Evolutionary conservation across 2,113 vertebrate species (phyloP).

Genomic region (Pionites leucogaster): DNA sequence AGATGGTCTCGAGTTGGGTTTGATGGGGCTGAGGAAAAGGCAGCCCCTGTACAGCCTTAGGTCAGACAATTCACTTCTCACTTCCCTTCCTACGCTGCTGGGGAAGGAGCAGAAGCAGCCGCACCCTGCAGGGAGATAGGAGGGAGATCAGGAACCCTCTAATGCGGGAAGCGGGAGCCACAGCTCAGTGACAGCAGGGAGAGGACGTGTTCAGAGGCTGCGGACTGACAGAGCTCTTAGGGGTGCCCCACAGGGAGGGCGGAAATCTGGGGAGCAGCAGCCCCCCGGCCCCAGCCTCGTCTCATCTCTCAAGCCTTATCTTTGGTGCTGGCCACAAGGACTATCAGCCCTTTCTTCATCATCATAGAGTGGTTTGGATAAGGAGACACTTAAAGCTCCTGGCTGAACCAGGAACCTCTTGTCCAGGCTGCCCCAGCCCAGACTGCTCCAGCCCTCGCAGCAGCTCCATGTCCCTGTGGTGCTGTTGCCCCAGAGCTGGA

Average conservation of each 20-base stretch:
- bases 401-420: not conserved
- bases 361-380: not conserved
- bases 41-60: not conserved
- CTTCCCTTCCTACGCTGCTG: not conserved
- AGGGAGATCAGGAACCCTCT: not conserved
- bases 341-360: not conserved
- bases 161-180: not conserved
- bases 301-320: fast-evolving
- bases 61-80: fast-evolving
- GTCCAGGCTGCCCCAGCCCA: not conserved
- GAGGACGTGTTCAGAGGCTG: not conserved
- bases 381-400: not conserved
- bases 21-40: not conserved
- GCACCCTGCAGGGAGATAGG: not conserved
- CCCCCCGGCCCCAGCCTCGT: fast-evolving
- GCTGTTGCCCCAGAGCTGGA: not conserved
- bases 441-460: not conserved
- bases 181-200: not conserved
- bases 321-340: not conserved
- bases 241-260: not conserved
- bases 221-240: not conserved
- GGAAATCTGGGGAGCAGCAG: not conserved
- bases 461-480: not conserved
- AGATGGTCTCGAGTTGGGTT: not conserved
- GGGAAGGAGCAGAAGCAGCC: not conserved